phyloP scores from a whole-genome alignment of 1,140 invertebrate genomes.

The Euschistus heros region DNA sequence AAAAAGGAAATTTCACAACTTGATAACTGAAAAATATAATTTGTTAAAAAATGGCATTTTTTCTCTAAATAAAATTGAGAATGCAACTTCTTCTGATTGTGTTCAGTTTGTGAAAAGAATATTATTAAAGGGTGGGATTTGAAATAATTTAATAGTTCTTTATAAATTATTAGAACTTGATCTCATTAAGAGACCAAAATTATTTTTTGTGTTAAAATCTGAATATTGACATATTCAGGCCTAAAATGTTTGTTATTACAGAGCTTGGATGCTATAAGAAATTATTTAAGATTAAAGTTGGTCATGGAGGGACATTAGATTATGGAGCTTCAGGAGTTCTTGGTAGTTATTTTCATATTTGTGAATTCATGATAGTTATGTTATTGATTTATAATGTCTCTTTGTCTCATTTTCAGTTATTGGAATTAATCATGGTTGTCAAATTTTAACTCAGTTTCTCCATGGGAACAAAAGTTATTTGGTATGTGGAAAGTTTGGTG shows the following conservation, averaged over 20 bases:
- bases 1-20: too few species aligned
- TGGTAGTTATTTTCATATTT: slow-evolving; percentile 12
- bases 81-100: slow-evolving; percentile 9
- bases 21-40: too few species aligned
- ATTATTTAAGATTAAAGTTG: slow-evolving; percentile 22
- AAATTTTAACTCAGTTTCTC: slow-evolving; percentile 30
- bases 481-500: slow-evolving; percentile 30
- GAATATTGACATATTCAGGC: neutral
- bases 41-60: slow-evolving; percentile 4
- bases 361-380: neutral
- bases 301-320: slow-evolving; percentile 32
- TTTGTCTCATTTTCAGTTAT: slow-evolving; percentile 21
- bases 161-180: neutral
- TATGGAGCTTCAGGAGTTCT: slow-evolving; percentile 29
- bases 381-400: neutral
- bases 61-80: slow-evolving; percentile 7
- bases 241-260: neutral
- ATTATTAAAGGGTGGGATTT: neutral
- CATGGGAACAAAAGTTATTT: slow-evolving; percentile 31
- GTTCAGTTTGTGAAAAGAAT: slow-evolving; percentile 1
- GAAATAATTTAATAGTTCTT: too few species aligned
- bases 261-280: neutral
- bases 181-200: too few species aligned
- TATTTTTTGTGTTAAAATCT: too few species aligned
- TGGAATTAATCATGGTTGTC: slow-evolving; percentile 28